Evolutionary conservation across 1,140 invertebrate genomes (phyloP), one percentile per base, ranked within the genome.

Genomic region (Fopius arisanus): DNA sequence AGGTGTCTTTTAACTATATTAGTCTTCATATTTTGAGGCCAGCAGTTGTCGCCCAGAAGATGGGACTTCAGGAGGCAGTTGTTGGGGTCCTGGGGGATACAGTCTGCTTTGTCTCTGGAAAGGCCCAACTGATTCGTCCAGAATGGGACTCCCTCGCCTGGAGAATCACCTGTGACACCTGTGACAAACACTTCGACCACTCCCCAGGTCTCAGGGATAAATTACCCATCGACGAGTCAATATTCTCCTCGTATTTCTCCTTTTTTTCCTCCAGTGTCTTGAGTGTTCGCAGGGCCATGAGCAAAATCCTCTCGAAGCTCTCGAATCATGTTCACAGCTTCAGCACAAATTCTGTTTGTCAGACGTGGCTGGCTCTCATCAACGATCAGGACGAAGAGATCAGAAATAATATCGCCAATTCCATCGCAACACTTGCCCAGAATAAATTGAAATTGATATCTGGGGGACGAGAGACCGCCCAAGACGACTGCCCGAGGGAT

Each of bases 251-350:
- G 31, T 82, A 12, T 70, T 87, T 26, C 26, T 16, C 6, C 66
- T 75, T 21, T 79, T 82, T 69, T 81, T 82, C 10, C 41, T 86
- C 84, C 3, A 67, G 76, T 6, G 77, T 70, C 6, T 16, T 19
- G 7, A 77, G 76, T 66, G 78, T 86, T 16, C 79, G 84, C 12
- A 73, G 81, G n/a, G 23, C 76, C 19, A 80, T 88, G 59, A 83
- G 84, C 0, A 74, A 79, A 69, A 83, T 81, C 76, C 79, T 88
- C n/a, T 73, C 79, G 3, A 76, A 77, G 26, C 79, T 88, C 67
- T 87, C 88, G 0, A 88, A 87, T 78, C 89, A 90, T 72, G 75
- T 86, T 0, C 54, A 79, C 40, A 78, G 73, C 37, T 90, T 90
- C 72, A 86, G 87, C 73, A 78, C 78, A 5, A 83, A 81, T 65